phyloP scores from a whole-genome alignment of 2,113 vertebrate genomes.

The Suncus etruscus region DNA sequence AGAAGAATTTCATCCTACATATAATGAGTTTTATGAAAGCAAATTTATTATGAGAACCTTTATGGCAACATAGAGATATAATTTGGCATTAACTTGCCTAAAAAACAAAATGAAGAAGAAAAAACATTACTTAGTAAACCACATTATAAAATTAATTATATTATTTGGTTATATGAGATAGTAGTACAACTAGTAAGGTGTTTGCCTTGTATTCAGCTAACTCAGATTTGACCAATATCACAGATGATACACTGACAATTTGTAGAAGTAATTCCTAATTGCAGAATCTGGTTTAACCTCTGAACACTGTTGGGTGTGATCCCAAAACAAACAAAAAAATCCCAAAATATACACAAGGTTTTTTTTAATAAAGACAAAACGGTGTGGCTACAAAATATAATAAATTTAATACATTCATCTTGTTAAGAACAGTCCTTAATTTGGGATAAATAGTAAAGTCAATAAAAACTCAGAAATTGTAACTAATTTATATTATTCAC shows the following conservation, averaged over 20 bases:
- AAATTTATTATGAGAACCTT: background rate
- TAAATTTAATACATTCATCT: background rate
- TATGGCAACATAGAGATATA: background rate
- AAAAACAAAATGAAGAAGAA: background rate
- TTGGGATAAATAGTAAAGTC: background rate
- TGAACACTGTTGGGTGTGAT: too few species aligned
- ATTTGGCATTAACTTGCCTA: background rate
- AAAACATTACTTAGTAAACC: background rate
- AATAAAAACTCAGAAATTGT: background rate
- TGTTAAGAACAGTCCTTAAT: background rate
- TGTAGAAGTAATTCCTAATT: too few species aligned
- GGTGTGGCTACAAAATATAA: background rate
- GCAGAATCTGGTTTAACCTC: too few species aligned
- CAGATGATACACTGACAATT: too few species aligned
- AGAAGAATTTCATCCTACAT: background rate
- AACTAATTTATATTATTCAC: background rate
- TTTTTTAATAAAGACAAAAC: background rate
- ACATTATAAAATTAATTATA: background rate
- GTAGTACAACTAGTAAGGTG: too few species aligned
- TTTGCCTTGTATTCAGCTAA: too few species aligned
- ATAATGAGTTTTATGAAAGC: background rate
- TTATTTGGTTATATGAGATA: constrained; percentile 13
- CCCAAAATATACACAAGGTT: background rate
- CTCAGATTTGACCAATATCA: too few species aligned
- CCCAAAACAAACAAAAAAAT: too few species aligned